Conservation (phyloP, 1,140 invertebrate genomes). For the Ephestia elutella region DNA sequence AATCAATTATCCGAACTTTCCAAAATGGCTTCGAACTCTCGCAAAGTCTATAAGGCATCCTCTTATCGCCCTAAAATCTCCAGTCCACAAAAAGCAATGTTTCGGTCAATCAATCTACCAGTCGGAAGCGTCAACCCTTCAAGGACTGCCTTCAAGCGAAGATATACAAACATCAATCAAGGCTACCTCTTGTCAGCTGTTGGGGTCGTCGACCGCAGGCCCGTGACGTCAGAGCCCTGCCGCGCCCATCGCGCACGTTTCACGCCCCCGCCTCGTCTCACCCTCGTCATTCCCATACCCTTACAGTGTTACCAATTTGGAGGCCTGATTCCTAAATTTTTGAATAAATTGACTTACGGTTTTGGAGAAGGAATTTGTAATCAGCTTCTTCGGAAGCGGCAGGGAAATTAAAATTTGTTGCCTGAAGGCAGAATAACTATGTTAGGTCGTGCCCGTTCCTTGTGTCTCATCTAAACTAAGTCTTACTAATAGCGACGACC, state of each 20-base stretch:
- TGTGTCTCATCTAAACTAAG: no score
- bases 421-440: no score
- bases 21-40: no score
- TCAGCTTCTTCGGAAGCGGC: no score
- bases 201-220: constrained; percentile 35
- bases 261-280: constrained; percentile 9
- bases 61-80: neutral
- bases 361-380: neutral
- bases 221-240: constrained; percentile 38
- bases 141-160: neutral
- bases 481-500: no score
- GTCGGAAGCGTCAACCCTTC: constrained; percentile 10
- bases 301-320: neutral
- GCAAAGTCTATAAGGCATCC: neutral
- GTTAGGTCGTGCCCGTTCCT: no score
- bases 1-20: no score
- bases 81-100: constrained; percentile 1
- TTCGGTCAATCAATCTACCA: constrained; percentile 12
- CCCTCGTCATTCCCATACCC: no score
- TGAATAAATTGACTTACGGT: constrained; percentile 1
- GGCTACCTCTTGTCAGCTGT: constrained; percentile 27
- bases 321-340: neutral
- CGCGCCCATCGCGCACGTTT: constrained; percentile 26
- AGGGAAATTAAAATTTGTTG: no score
- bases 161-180: constrained; percentile 18